Percentiles rank a stretch among this genome's conserved stretches.
phyloP scores from a whole-genome alignment of 2,888 invertebrate species.

The Meandrusa payeni region DNA sequence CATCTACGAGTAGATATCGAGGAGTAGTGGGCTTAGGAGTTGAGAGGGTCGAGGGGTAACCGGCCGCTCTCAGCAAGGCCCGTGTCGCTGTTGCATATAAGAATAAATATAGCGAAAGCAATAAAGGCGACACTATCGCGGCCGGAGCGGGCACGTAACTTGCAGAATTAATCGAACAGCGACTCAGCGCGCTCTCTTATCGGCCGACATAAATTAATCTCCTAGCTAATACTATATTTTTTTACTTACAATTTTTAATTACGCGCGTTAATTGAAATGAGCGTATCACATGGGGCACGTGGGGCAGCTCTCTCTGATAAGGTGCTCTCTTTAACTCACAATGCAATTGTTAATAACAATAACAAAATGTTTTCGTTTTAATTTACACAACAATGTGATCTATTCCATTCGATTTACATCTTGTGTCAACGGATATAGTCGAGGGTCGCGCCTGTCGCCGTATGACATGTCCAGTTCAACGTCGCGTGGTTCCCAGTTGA shows the following conservation, averaged over 20 bases:
- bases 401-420: no score
- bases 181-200: slow-evolving; percentile 69
- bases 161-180: slow-evolving; percentile 63
- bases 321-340: slow-evolving; percentile 2
- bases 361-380: no score
- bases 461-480: no score
- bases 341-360: not conserved
- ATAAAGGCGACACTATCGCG: slow-evolving; percentile 5
- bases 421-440: no score
- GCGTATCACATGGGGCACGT: slow-evolving; percentile 37
- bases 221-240: slow-evolving; percentile 62
- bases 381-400: no score
- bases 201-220: slow-evolving; percentile 71
- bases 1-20: no score
- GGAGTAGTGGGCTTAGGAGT: no score
- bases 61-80: no score
- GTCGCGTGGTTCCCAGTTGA: no score
- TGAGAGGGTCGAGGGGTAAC: no score
- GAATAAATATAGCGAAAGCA: not conserved
- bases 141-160: slow-evolving; percentile 28
- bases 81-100: not conserved
- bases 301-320: slow-evolving; percentile 11
- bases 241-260: slow-evolving; percentile 71
- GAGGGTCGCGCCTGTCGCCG: no score
- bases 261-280: slow-evolving; percentile 72